phyloP scores from a whole-genome alignment of 1,140 invertebrate species.

The Doryteuthis pealeii region DNA sequence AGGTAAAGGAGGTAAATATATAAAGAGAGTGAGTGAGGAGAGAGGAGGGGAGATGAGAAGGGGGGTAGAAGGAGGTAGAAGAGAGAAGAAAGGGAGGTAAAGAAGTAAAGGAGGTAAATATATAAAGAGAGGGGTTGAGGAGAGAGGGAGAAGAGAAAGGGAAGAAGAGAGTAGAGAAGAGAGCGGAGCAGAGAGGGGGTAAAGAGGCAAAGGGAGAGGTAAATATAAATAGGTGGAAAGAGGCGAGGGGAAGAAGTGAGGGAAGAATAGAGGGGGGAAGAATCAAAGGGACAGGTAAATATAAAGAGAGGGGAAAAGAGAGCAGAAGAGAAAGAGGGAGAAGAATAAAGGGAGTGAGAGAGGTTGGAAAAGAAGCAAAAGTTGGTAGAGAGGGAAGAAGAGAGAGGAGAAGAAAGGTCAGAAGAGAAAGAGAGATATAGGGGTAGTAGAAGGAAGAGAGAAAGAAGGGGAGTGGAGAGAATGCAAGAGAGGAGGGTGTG shows the following conservation, averaged over 20 bases:
- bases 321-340: too few relatives aligned
- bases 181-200: neutral
- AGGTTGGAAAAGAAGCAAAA: too few relatives aligned
- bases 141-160: neutral
- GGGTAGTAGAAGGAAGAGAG: neutral
- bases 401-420: too few relatives aligned
- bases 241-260: neutral
- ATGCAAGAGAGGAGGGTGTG: neutral
- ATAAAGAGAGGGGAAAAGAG: neutral
- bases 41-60: too few relatives aligned
- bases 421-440: neutral
- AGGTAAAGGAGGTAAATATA: neutral
- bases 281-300: neutral
- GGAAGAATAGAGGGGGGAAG: neutral
- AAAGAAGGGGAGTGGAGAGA: neutral
- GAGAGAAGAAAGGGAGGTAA: neutral
- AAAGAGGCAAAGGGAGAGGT: neutral
- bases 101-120: neutral
- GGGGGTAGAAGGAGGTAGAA: neutral
- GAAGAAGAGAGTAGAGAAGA: neutral
- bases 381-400: too few relatives aligned
- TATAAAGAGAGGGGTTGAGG: neutral
- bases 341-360: too few relatives aligned
- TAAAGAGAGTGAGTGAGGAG: neutral
- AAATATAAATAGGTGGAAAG: neutral